Percentiles rank a stretch among this genome's conserved stretches.
phyloP scores from a whole-genome alignment of 2,113 vertebrate species.

The Puffinus mauretanicus region DNA sequence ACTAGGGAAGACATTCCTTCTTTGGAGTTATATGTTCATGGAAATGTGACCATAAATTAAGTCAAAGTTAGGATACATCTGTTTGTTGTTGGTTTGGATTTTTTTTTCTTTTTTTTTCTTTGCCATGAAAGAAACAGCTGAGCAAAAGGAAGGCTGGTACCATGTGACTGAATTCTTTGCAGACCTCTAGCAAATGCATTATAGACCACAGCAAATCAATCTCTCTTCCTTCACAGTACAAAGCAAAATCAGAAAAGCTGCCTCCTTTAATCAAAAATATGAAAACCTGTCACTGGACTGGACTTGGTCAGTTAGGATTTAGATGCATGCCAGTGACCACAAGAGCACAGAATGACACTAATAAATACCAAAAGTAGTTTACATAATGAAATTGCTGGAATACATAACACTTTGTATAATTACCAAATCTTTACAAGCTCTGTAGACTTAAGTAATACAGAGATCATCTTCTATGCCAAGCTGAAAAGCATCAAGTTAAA shows the following conservation, averaged over 20 bases:
- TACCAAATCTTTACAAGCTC: not conserved
- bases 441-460: not conserved
- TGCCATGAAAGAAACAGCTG: not conserved
- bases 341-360: not conserved
- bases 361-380: not conserved
- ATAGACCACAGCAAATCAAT: not conserved
- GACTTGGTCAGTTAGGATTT: not conserved
- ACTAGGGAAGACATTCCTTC: not conserved
- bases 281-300: not conserved
- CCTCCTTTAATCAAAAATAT: conserved; percentile 40
- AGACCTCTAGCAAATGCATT: not conserved
- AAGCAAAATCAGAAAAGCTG: conserved; percentile 52
- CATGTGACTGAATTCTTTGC: not conserved
- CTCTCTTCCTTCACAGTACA: not conserved
- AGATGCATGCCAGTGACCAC: not conserved
- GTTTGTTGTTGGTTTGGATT: not conserved
- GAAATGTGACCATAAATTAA: not conserved
- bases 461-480: not conserved
- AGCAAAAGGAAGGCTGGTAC: not conserved
- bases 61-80: not conserved
- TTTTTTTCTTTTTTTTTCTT: not conserved
- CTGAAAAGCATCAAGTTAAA: not conserved
- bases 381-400: not conserved
- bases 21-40: not conserved
- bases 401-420: not conserved